Evolutionary conservation across 1,140 invertebrate genomes (phyloP).

Genomic region (Dolichoris vasculosae): DNA sequence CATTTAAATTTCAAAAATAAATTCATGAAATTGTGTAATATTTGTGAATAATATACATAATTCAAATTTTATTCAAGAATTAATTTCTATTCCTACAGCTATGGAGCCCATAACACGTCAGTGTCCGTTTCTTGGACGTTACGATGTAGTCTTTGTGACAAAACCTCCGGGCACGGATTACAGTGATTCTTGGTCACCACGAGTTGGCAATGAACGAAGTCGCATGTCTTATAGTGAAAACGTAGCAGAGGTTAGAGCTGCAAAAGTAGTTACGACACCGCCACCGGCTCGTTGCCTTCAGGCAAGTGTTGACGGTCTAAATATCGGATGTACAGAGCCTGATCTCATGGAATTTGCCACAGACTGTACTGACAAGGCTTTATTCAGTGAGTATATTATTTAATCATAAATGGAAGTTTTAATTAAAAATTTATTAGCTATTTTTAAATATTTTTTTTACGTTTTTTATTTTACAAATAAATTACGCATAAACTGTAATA

Average conservation of each 20-base stretch:
- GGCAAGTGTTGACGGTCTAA: slow-evolving; percentile 63
- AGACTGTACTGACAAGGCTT: slow-evolving; percentile 67
- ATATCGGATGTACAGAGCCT: slow-evolving; percentile 69
- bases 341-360: slow-evolving; percentile 70
- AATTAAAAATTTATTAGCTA: too few species aligned
- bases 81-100: slow-evolving; percentile 55
- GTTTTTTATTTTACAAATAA: too few species aligned
- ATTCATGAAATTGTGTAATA: too few species aligned
- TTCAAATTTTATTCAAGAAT: too few species aligned
- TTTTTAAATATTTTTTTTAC: too few species aligned
- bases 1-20: too few species aligned
- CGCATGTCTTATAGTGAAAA: slow-evolving; percentile 55
- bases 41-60: too few species aligned
- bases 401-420: too few species aligned
- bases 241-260: slow-evolving; percentile 62
- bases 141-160: slow-evolving; percentile 67
- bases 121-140: slow-evolving; percentile 68
- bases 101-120: slow-evolving; percentile 66
- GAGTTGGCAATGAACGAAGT: slow-evolving; percentile 40
- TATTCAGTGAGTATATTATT: slow-evolving; percentile 64
- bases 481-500: too few species aligned
- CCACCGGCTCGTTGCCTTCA: slow-evolving; percentile 64
- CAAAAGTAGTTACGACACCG: slow-evolving; percentile 56
- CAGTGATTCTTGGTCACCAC: slow-evolving; percentile 46
- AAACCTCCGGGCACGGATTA: slow-evolving; percentile 56